Conservation (phyloP, 2,888 invertebrate genomes). For the Himalopsyche tibetana region DNA sequence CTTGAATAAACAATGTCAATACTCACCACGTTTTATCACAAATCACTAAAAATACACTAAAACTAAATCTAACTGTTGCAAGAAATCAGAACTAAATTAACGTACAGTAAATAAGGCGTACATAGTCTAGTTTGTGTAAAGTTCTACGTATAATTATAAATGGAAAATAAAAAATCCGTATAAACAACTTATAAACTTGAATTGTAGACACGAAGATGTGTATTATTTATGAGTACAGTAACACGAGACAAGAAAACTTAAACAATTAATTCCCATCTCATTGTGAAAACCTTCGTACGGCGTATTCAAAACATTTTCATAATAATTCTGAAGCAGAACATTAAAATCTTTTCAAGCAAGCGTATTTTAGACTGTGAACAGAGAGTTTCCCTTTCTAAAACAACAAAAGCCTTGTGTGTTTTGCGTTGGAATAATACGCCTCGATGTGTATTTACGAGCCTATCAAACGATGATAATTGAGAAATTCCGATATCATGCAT, state of each 20-base stretch:
- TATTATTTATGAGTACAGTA: conserved; percentile 27
- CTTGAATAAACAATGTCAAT: too few relatives aligned
- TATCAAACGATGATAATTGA: conserved; percentile 23
- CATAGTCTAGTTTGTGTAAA: too few relatives aligned
- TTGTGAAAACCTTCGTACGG: conserved; percentile 7
- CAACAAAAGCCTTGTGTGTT: conserved; percentile 18
- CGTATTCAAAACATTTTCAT: conserved; percentile 32
- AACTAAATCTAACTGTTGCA: too few relatives aligned
- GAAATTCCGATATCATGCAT: background rate
- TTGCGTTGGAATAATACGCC: conserved; percentile 23
- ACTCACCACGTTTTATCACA: too few relatives aligned
- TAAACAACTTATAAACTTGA: background rate
- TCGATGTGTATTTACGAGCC: background rate
- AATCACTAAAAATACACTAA: too few relatives aligned
- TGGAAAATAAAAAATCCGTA: too few relatives aligned
- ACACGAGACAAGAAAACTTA: conserved; percentile 7
- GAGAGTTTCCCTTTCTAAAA: conserved; percentile 31
- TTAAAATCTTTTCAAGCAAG: background rate
- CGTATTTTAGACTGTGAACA: background rate
- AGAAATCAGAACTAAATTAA: too few relatives aligned
- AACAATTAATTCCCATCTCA: conserved; percentile 36
- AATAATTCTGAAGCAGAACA: background rate
- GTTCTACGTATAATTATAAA: too few relatives aligned
- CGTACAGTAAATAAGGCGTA: too few relatives aligned
- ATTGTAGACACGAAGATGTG: background rate